Percentiles rank a stretch among this genome's conserved stretches.
Evolutionary conservation across 2,888 invertebrate genomes (phyloP).

Genomic region (Synanthedon tipuliformis): DNA sequence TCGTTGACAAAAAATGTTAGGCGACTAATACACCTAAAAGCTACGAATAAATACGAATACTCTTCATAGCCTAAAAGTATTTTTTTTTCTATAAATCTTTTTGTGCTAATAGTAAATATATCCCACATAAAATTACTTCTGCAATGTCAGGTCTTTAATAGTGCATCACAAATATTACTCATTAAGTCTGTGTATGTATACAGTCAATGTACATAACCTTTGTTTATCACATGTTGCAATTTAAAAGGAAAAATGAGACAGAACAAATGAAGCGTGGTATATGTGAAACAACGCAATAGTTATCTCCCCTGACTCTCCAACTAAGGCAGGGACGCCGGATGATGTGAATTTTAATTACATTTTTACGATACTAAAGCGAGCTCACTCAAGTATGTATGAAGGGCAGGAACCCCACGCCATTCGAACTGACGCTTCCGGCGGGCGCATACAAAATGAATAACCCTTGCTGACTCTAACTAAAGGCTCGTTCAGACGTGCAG

Average conservation of each 20-base stretch:
- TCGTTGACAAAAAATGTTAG: too few species aligned
- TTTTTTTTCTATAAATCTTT: too few species aligned
- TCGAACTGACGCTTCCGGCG: constrained; percentile 43
- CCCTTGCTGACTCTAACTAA: constrained; percentile 31
- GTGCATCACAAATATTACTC: too few species aligned
- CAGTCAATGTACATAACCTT: not conserved
- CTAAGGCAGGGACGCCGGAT: constrained; percentile 29
- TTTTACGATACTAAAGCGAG: constrained; percentile 58
- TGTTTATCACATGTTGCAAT: constrained; percentile 13
- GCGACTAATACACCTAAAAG: too few species aligned
- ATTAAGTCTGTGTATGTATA: too few species aligned
- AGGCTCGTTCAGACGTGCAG: constrained; percentile 14
- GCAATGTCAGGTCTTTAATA: too few species aligned
- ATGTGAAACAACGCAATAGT: constrained; percentile 43
- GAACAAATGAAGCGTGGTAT: constrained; percentile 9
- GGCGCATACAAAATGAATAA: constrained; percentile 46
- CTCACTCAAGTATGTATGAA: constrained; percentile 53
- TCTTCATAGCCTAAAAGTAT: too few species aligned
- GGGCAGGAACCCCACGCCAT: constrained; percentile 38
- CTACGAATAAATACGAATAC: too few species aligned
- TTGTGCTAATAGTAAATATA: too few species aligned
- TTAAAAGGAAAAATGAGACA: constrained; percentile 22
- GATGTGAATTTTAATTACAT: constrained; percentile 65
- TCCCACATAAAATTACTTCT: too few species aligned
- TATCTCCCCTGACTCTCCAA: constrained; percentile 31